Evolutionary conservation across 2,888 invertebrate genomes (phyloP), one percentile per base, ranked within the genome.

Genomic region (Drosophila borborema): DNA sequence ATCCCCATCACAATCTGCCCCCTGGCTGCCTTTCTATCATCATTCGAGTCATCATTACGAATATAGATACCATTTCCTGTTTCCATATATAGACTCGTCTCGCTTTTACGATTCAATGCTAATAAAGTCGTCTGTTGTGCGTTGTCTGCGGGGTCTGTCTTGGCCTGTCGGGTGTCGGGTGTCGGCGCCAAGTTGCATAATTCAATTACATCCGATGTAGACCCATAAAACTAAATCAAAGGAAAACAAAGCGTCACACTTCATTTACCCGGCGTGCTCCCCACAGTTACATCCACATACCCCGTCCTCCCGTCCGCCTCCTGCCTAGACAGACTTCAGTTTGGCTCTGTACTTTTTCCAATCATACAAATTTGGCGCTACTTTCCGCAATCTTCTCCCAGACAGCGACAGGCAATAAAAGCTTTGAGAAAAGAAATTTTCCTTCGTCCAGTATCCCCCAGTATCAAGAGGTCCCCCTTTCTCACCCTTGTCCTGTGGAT

Each of bases 171-270:
- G 88, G 63, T 56, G 68, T 48, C 90, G 90, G 88, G 63, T 53
- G 68, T 79, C 83, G 91, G 88, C 91, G 91, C 91, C 91, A 91
- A 86, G 89, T 91, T 90, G 89, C 90, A 91, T 91, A 91, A 91
- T 91, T 91, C 91, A 91, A 91, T 91, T 91, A 91, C 91, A 91
- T 91, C 91, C 91, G 91, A 91, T 88, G 91, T 87, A 91, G 91
- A 91, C 91, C 83, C 91, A 91, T 91, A 91, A 91, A 91, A 91
- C 90, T 91, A 91, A 91, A 91, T 91, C 91, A 91, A 91, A 91
- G 90, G 86, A 91, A 91, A 90, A 91, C 90, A 91, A 91, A 91
- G 90, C 90, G 90, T 89, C 87, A 91, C 87, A 88, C 91, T 91
- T 91, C 91, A 91, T 91, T 91, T 91, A 91, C 77, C 36, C 31